Evolutionary conservation across 2,888 invertebrate species (phyloP), one percentile per base, ranked within the genome.

Genomic region (Tyria jacobaeae): DNA sequence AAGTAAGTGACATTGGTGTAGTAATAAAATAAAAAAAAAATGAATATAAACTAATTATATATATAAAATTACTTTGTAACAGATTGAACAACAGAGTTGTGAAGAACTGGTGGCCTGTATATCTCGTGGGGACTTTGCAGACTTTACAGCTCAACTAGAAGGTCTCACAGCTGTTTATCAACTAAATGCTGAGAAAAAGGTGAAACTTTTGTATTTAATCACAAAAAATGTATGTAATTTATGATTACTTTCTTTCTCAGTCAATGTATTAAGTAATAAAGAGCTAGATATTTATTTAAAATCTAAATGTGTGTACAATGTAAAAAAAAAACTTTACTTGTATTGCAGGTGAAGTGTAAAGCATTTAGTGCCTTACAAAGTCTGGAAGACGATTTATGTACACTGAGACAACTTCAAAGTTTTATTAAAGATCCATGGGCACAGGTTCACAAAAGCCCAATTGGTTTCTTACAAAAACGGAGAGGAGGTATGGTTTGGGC

Each of bases 81-180:
- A 94, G 91, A 95, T 94, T 62, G 96, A 96, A 71, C 96, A 96
- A 75, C 96, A 98, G 94, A 98, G 97, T 80, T 98, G 98, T 88
- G 97, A 97, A 79, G 99, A 99, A 85, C 90, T 99, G 58, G 97
- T 98, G 1, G 95, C 96, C 69, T 97, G 97, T 83, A 95, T 98
- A 62, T 96, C 97, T 52, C 94, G 96, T 21, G 97, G 98, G 4
- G 98, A 99, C 89, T 99, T 99, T 89, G 95, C 96, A 3, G 98
- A 98, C 89, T 98, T 99, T 84, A 97, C 98, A 1, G 96, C 97
- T 9, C 99, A 99, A 86, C 89, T 99, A n/a, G 98, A 99, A 88
- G 97, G 98, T 0, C 94, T 98, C 24, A 96, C 97, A 24, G 97
- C 98, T 17, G 98, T 99, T 63, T 99, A 99, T 88, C 98, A 98